These are phyloP conservation scores for Antigone vipio DNA, from an alignment of 2,113 vertebrate species.

Conservation along the genomic window DNA sequence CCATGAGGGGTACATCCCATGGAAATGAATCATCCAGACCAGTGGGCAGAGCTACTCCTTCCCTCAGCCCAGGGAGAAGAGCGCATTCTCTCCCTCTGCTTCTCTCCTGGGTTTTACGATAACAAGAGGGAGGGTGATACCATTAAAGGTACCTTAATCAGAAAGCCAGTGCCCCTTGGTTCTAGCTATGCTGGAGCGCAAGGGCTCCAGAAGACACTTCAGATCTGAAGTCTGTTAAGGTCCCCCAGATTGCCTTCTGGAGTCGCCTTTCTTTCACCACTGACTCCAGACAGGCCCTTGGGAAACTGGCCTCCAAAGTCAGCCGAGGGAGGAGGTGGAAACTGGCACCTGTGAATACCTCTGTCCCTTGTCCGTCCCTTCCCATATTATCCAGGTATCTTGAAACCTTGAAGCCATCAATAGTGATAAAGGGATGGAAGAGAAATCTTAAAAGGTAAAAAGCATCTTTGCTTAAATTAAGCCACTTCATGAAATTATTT, in stretches of 20 bases:
- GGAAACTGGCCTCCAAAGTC: background rate
- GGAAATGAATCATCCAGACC: background rate
- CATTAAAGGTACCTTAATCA: background rate
- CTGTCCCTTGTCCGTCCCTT: background rate
- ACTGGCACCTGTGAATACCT: background rate
- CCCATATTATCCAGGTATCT: background rate
- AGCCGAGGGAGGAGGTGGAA: background rate
- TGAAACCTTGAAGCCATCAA: background rate
- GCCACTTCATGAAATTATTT: background rate
- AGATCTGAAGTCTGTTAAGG: background rate
- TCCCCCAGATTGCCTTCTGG: background rate
- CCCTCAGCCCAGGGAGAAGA: background rate
- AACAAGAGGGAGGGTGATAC: background rate
- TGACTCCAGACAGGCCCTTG: background rate
- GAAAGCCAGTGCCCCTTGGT: background rate
- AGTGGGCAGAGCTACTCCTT: background rate
- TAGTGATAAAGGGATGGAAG: background rate
- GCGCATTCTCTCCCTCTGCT: background rate
- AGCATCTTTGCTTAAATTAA: background rate
- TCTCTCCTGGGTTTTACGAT: background rate
- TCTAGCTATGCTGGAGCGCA: background rate
- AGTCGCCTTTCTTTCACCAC: background rate
- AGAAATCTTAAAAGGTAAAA: background rate
- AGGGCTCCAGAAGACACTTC: background rate
- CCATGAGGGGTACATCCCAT: accelerated